A percentile compares a stretch with the other conserved stretches of the same genome.
These are phyloP conservation scores for Poecile atricapillus DNA, from an alignment of 2,113 vertebrate species.

Conservation along the genomic window DNA sequence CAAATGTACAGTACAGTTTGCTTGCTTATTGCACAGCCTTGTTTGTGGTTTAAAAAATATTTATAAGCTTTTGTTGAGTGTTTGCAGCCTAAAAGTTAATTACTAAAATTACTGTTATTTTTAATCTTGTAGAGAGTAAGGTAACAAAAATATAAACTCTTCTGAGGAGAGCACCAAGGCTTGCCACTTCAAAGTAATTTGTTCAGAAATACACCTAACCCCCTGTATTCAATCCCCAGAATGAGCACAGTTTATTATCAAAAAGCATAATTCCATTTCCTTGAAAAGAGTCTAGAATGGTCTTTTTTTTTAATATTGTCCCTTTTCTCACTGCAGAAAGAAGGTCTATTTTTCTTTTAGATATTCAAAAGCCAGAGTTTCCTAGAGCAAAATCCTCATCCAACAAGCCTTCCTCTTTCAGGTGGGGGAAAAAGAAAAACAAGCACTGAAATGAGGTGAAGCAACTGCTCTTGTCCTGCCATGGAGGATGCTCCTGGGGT, in stretches of 20 bases:
- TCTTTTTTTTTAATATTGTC: not conserved
- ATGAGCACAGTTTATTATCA: not conserved
- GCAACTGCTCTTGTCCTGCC: not conserved
- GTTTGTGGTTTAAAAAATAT: not conserved
- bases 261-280: not conserved
- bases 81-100: not conserved
- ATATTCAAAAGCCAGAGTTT: not conserved
- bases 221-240: not conserved
- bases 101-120: not conserved
- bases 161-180: not conserved
- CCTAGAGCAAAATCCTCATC: not conserved
- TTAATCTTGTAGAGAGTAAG: not conserved
- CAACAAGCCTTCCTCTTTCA: not conserved
- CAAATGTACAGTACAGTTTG: not conserved
- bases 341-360: not conserved
- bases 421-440: not conserved
- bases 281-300: not conserved
- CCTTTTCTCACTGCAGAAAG: not conserved
- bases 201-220: not conserved
- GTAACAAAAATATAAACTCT: not conserved
- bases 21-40: not conserved
- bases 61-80: not conserved
- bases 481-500: not conserved
- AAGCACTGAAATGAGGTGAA: too few relatives aligned
- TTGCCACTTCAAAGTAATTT: not conserved